Evolutionary conservation across 2,797 vertebrate species (phyloP).

Genomic region (Erethizon dorsatum): DNA sequence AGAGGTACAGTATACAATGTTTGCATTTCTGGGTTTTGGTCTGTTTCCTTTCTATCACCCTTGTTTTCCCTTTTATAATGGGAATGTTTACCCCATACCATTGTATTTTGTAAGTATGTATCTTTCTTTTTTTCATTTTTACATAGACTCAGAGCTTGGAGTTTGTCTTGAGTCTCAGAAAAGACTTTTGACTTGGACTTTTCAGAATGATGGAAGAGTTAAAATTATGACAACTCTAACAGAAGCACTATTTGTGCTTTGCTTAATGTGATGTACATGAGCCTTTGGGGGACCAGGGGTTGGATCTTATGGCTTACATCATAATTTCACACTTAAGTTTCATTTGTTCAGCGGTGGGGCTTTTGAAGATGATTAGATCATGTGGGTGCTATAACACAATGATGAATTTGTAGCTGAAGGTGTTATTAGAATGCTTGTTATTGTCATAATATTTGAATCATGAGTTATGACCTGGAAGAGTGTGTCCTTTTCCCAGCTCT

Average conservation of each 20-base stretch:
- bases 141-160: background rate
- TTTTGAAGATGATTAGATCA: background rate
- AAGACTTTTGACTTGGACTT: background rate
- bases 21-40: background rate
- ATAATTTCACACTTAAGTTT: background rate
- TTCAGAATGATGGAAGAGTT: background rate
- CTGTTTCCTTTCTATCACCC: background rate
- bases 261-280: background rate
- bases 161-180: background rate
- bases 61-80: background rate
- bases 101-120: background rate
- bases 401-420: background rate
- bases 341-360: background rate
- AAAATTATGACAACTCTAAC: background rate
- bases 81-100: background rate
- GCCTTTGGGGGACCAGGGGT: background rate
- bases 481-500: background rate
- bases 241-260: background rate
- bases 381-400: background rate
- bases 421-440: background rate
- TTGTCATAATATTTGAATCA: background rate
- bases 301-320: background rate
- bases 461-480: background rate
- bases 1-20: background rate
- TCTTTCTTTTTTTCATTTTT: background rate